Conservation (phyloP, 2,888 invertebrate species). For the Zhuqinia jingwanae region DNA sequence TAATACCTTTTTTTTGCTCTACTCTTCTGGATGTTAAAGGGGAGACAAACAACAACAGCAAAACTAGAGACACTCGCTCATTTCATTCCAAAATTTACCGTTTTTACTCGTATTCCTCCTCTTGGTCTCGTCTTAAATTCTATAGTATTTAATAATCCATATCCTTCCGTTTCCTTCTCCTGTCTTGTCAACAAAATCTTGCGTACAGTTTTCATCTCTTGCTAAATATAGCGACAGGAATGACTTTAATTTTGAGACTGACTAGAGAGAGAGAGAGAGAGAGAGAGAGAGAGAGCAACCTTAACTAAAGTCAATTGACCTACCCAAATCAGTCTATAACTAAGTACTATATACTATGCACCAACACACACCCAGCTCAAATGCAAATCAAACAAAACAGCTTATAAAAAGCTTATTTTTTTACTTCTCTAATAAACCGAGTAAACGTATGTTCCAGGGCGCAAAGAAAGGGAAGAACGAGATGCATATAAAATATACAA, state of each 20-base stretch:
- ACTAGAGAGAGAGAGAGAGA: too few relatives aligned
- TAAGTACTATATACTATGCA: too few relatives aligned
- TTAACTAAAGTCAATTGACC: conserved; percentile 2
- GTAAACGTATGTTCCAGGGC: too few relatives aligned
- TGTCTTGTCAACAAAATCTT: conserved; percentile 34
- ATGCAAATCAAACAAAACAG: too few relatives aligned
- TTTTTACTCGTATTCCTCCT: conserved; percentile 42
- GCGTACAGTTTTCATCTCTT: not conserved
- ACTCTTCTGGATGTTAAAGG: not conserved
- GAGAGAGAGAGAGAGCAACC: not conserved
- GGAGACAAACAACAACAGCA: not conserved
- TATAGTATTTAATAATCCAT: not conserved
- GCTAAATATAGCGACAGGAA: not conserved
- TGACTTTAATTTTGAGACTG: too few relatives aligned
- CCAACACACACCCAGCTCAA: too few relatives aligned
- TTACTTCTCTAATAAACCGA: too few relatives aligned
- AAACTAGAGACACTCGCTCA: conserved; percentile 23
- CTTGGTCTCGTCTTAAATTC: too few relatives aligned
- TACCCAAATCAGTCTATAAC: conserved; percentile 10
- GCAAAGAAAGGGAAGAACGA: too few relatives aligned
- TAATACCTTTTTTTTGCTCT: not conserved
- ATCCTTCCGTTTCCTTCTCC: conserved; percentile 1
- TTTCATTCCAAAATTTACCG: conserved; percentile 46
- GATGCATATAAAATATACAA: too few relatives aligned
- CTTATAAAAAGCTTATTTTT: too few relatives aligned